Conservation (phyloP, 2,888 invertebrate genomes). For the Zootermopsis nevadensis region DNA sequence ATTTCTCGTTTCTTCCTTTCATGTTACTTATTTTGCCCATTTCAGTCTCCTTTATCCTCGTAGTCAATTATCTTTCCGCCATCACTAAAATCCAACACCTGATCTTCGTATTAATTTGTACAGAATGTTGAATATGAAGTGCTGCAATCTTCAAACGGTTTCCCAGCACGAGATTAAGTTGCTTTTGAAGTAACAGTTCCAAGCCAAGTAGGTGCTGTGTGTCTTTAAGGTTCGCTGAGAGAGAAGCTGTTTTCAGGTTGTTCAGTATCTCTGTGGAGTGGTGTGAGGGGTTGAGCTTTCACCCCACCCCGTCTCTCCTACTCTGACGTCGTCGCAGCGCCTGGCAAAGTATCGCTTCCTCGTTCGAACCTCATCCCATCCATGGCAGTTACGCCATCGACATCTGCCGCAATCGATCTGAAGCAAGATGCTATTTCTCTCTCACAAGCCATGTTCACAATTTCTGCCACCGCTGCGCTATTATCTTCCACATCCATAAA, state of each 20-base stretch:
- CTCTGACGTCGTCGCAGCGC: neutral
- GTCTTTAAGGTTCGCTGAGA: neutral
- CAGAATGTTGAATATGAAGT: too few relatives aligned
- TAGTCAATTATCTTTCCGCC: too few relatives aligned
- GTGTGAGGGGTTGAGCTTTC: too few relatives aligned
- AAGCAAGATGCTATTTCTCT: neutral
- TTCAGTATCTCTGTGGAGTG: neutral
- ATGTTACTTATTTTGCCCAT: too few relatives aligned
- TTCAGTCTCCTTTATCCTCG: too few relatives aligned
- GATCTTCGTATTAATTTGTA: too few relatives aligned
- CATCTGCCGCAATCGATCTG: conserved; percentile 22
- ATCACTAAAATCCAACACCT: too few relatives aligned
- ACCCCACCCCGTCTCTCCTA: neutral
- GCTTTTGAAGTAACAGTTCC: too few relatives aligned
- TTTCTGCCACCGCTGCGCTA: neutral
- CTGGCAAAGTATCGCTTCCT: neutral
- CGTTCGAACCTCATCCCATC: conserved; percentile 9
- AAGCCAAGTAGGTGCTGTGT: neutral
- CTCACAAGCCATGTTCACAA: neutral
- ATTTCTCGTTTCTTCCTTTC: too few relatives aligned
- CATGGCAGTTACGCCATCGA: conserved; percentile 2
- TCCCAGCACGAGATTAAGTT: too few relatives aligned
- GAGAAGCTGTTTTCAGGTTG: neutral
- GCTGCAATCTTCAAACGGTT: too few relatives aligned
- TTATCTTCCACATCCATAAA: neutral